Percentiles rank a stretch among this genome's conserved stretches.
These are phyloP conservation scores for Drosophila koepferae DNA, from an alignment of 2,888 invertebrate genomes.

Conservation along the genomic window DNA sequence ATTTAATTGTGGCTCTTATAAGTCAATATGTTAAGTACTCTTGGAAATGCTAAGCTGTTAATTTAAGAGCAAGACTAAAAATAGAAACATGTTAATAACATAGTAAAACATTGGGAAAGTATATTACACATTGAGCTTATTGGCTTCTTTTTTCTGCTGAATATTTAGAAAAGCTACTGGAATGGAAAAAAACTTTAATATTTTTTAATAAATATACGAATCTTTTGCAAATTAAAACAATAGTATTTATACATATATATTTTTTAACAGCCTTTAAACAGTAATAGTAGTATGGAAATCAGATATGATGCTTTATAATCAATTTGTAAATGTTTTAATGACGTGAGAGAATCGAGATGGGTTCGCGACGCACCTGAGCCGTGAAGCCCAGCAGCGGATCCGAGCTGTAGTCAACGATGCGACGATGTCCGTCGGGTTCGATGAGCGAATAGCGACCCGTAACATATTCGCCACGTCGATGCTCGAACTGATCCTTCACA, in stretches of 20 bases:
- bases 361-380: constrained; percentile 83
- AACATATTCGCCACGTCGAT: constrained; percentile 84
- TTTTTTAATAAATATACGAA: too few species aligned
- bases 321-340: constrained; percentile 30
- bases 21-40: neutral
- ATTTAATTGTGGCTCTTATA: neutral
- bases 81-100: neutral
- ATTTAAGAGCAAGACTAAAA: neutral
- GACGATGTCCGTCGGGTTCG: constrained; percentile 84
- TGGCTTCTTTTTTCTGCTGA: too few species aligned
- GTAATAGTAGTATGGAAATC: neutral
- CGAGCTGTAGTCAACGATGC: constrained; percentile 84
- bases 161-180: too few species aligned
- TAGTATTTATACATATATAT: neutral
- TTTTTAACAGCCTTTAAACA: constrained; percentile 43
- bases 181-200: too few species aligned
- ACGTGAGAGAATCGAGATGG: constrained; percentile 47
- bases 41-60: neutral
- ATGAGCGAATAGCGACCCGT: constrained; percentile 84
- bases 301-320: constrained; percentile 1
- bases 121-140: too few species aligned
- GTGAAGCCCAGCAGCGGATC: constrained; percentile 84
- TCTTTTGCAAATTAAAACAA: neutral
- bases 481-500: constrained; percentile 84
- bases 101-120: neutral